Conservation (phyloP, 2,113 vertebrate species). For the Chaetodon auriga region DNA sequence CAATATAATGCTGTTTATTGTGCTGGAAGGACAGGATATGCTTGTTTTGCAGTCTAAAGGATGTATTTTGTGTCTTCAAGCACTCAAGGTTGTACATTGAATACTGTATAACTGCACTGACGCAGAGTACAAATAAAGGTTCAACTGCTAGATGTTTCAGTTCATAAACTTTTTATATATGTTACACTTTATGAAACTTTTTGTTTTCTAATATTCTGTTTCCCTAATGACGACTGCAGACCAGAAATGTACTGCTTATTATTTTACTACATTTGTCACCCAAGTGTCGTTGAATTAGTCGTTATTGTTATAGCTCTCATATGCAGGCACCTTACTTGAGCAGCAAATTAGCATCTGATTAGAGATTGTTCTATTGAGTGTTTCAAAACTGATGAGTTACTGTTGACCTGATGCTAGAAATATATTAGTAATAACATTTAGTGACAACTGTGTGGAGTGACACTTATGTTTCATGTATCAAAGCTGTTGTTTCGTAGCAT, state of each 20-base stretch:
- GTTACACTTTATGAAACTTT: constrained; percentile 50
- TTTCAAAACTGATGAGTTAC: constrained; percentile 57
- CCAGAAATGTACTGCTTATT: constrained; percentile 37
- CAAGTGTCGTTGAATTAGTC: constrained; percentile 46
- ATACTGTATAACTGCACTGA: constrained; percentile 57
- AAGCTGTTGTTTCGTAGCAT: constrained; percentile 41
- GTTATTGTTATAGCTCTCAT: constrained; percentile 35
- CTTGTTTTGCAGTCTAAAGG: constrained; percentile 75
- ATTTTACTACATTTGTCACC: constrained; percentile 52
- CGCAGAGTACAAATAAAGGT: constrained; percentile 59
- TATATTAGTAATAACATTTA: constrained; percentile 56
- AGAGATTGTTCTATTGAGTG: constrained; percentile 45
- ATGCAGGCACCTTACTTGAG: constrained; percentile 28
- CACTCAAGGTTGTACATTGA: constrained; percentile 67
- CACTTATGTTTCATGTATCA: constrained; percentile 51
- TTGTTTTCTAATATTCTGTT: constrained; percentile 21
- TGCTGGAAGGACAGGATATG: constrained; percentile 72
- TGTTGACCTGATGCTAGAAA: constrained; percentile 61
- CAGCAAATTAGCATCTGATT: constrained; percentile 52
- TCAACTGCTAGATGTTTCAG: constrained; percentile 41
- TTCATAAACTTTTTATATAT: constrained; percentile 59
- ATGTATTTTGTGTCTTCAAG: constrained; percentile 76
- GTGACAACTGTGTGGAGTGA: constrained; percentile 4
- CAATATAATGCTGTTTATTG: constrained; percentile 77
- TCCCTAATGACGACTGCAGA: constrained; percentile 29